Base-by-base conservation (phyloP, 1,140 invertebrate genomes). In the Chironomus striatipennis region DNA sequence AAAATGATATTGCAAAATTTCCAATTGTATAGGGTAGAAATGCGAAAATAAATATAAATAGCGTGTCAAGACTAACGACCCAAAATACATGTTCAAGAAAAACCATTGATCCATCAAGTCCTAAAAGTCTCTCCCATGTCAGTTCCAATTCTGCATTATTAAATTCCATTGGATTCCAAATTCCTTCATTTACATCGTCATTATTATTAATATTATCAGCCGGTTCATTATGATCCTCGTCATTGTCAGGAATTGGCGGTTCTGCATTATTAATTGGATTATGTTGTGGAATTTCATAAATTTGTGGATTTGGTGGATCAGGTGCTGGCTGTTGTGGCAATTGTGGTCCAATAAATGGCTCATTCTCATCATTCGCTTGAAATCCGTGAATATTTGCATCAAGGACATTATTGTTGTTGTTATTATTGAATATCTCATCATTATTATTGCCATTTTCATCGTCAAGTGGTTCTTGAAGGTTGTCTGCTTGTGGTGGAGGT, bases 1-100 rank as follows among this genome's bases (percentile, higher is more conserved):
- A 85, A 34, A 89, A 86, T 15, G 88, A 86, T 67, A 98, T 87
- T 17, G 93, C 90, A 76, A 93, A 88, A 77, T 93, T 90, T 2
- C 98, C 97, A 83, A 98, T 94, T 78, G 97, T 95, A 79, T 98
- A 98, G 0, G 97, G 97, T 79, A 91, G 95, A 79, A 97, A 98
- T 47, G 97, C 98, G 87, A 94, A 90, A 78, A 95, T 88, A 75
- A 98, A 88, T 76, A 99, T 98, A 82, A 98, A 99, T 18, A 99
- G 85, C 5, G 96, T 97, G 81, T 99, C 99, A 6, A 99, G 84
- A 0, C 96, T 97, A 7, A 98, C 94, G 8, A 98, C 96, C 97
- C 97, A 99, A 81, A 99, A 98, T 0, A 99, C 97, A 85, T 99
- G 97, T 84, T 99, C 98, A 24, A 99, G 84, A 80, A 99, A 99